Base-by-base conservation (phyloP, 1,140 invertebrate species). In the Zaprionus kolodkinae region DNA sequence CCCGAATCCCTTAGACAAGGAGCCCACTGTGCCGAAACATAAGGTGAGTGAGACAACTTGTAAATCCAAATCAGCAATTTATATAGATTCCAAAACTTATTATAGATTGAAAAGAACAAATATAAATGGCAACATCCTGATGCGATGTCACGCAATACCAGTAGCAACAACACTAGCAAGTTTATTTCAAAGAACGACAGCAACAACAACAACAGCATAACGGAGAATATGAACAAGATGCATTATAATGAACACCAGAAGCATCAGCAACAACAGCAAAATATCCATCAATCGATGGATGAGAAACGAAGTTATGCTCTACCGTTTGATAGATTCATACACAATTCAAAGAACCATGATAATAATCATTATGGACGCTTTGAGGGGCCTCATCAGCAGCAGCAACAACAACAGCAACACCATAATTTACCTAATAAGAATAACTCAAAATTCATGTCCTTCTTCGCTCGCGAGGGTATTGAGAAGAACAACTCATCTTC, bases 361-460 rank as follows among this genome's bases (percentile, higher is more conserved):
- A 70, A 40, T 10, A 45, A 60, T 15, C 76, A 68, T 50, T 74
- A 75, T 63, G 50, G 33, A 12, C 72, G 65, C 30, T 11, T 30
- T 36, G 66, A 64, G 10, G 45, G 45, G 13, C 61, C 70, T 33
- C 35, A 63, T 52, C 71, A 69, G 15, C 76, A 64, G 30, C 67
- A 72, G 13, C 75, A 70, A 7, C 75, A 59, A 38, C 43, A 55
- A 25, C 48, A 72, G n/a, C 40, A 45, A 45, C n/a, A 45, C 15
- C 45, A 50, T 25, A 50, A 25, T 12, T 12, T 50, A 2, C 11
- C 45, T 12, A 21, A 45, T 13, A 79, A 76, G 36, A 82, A 74
- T 48, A 89, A 85, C 52, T 92, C 91, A 3, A 88, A 92, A 72
- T 92, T 92, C 17, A 83, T 92, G 82, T 72, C 91, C 35, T 92